These are phyloP conservation scores for Bradypodion ventrale DNA, from an alignment of 2,797 vertebrate species.

Conservation along the genomic window DNA sequence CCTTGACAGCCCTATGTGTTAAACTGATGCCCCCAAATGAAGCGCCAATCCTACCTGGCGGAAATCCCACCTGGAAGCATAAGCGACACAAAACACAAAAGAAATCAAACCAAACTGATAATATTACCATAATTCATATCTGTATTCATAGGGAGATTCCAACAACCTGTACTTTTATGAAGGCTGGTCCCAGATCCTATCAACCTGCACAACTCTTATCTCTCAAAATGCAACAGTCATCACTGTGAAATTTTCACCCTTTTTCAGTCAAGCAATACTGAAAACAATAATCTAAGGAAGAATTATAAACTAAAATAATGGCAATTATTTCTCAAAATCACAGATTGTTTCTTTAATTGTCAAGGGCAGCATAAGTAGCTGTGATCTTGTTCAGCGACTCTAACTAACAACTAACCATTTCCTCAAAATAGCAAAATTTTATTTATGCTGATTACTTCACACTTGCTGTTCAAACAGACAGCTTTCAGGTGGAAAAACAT, in stretches of 20 bases:
- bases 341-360: not conserved
- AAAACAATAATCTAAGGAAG: not conserved
- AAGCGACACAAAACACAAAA: not conserved
- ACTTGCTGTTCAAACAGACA: too few species aligned
- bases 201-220: not conserved
- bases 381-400: too few species aligned
- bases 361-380: too few species aligned
- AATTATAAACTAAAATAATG: not conserved
- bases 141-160: constrained; percentile 14
- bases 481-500: too few species aligned
- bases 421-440: too few species aligned
- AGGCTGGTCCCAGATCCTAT: not conserved
- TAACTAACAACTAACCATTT: too few species aligned
- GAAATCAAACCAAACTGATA: constrained; percentile 35
- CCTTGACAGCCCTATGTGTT: constrained; percentile 72
- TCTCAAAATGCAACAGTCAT: not conserved
- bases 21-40: constrained; percentile 76
- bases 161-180: not conserved
- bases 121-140: constrained; percentile 11
- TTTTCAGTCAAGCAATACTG: not conserved
- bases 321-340: not conserved
- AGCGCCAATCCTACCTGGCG: constrained; percentile 65
- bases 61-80: constrained; percentile 68
- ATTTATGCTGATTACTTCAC: too few species aligned
- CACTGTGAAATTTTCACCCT: not conserved